phyloP scores from a whole-genome alignment of 2,888 invertebrate genomes.

The Pachliopta kotzebuea region DNA sequence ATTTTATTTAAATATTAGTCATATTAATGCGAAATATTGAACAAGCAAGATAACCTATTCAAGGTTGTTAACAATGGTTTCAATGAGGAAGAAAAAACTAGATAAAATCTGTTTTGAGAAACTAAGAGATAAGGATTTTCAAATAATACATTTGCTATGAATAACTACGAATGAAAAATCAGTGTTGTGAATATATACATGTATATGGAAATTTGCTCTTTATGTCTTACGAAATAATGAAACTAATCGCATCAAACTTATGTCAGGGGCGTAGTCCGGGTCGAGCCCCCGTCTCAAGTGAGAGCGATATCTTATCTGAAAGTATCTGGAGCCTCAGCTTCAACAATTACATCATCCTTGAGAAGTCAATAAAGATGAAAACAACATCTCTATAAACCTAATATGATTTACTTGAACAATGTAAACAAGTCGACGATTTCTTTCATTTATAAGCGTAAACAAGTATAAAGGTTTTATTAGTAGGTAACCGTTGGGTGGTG shows the following conservation, averaged over 20 bases:
- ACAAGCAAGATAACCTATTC: background rate
- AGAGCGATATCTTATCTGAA: conserved; percentile 16
- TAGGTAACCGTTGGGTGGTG: background rate
- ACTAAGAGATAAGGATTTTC: background rate
- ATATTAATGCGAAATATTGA: too few relatives aligned
- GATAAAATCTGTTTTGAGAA: background rate
- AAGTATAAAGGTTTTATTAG: background rate
- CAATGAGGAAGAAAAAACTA: background rate
- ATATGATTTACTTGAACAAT: background rate
- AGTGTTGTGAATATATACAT: background rate
- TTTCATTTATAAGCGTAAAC: background rate
- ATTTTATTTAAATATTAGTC: too few relatives aligned
- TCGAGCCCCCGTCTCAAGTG: conserved; percentile 22
- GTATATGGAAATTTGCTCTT: background rate
- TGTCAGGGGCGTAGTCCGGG: background rate
- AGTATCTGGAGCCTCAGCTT: background rate
- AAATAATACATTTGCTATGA: background rate
- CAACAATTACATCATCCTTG: conserved; percentile 14
- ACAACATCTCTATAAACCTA: background rate
- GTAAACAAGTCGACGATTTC: background rate
- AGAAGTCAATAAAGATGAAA: background rate
- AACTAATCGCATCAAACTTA: conserved; percentile 2
- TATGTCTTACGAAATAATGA: conserved; percentile 9
- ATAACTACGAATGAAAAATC: background rate
- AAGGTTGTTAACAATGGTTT: background rate